Conservation (phyloP, 2,888 invertebrate species). For the Nineta flava region DNA sequence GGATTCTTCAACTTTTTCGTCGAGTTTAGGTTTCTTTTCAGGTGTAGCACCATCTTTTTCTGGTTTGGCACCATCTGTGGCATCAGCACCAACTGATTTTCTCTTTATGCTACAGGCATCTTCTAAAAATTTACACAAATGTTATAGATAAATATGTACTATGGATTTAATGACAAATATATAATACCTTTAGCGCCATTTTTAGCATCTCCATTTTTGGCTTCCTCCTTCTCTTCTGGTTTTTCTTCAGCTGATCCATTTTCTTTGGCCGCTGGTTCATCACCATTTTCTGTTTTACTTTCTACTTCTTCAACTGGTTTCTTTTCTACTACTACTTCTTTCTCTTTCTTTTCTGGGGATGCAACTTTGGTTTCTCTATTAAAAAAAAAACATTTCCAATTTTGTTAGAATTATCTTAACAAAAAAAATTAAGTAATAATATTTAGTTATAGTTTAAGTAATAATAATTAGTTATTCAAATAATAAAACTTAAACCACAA, state of each 20-base stretch:
- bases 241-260: constrained; percentile 27
- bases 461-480: no score
- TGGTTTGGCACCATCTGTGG: constrained; percentile 26
- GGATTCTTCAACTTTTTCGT: constrained; percentile 41
- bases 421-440: no score
- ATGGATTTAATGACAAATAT: constrained; percentile 18
- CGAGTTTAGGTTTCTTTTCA: constrained; percentile 57
- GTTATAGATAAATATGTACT: neutral
- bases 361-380: constrained; percentile 22
- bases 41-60: constrained; percentile 47
- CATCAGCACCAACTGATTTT: constrained; percentile 46
- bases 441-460: no score
- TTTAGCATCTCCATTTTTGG: constrained; percentile 28
- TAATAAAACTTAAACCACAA: no score
- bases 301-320: constrained; percentile 26
- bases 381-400: constrained; percentile 8
- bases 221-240: constrained; percentile 26
- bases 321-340: constrained; percentile 17
- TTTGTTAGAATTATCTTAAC: no score
- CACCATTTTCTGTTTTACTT: constrained; percentile 26
- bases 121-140: constrained; percentile 17
- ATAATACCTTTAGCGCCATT: constrained; percentile 11
- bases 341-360: constrained; percentile 28
- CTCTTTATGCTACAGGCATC: constrained; percentile 43
- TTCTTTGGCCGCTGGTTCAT: constrained; percentile 25